Evolutionary conservation across 2,113 vertebrate species (phyloP).

Genomic region (Apteryx mantelli): DNA sequence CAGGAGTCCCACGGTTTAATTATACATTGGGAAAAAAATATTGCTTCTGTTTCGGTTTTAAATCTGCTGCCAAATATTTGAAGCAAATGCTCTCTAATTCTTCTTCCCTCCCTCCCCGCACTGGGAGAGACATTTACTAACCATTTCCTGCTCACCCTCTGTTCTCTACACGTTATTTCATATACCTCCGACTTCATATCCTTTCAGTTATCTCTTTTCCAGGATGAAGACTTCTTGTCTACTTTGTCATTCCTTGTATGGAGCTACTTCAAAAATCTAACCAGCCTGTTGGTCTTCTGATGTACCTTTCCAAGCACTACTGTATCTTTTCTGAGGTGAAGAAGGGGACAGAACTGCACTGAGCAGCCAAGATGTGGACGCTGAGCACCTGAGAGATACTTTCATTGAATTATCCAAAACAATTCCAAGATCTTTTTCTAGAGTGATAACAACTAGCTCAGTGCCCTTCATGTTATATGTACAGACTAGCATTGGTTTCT

Average conservation of each 20-base stretch:
- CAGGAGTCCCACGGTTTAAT: not conserved
- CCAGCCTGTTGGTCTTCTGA: not conserved
- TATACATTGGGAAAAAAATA: not conserved
- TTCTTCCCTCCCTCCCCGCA: not conserved
- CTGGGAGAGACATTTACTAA: not conserved
- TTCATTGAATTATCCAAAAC: not conserved
- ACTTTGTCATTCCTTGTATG: not conserved
- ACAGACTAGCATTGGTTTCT: not conserved
- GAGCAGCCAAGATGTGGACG: not conserved
- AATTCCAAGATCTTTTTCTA: not conserved
- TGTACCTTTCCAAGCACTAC: not conserved
- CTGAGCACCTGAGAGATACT: not conserved
- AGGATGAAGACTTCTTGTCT: not conserved
- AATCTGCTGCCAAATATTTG: not conserved
- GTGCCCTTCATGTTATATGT: accelerated
- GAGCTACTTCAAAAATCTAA: not conserved
- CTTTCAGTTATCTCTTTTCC: not conserved
- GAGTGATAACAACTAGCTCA: not conserved
- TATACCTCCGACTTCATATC: not conserved
- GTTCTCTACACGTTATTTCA: not conserved
- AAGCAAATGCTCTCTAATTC: too few species aligned
- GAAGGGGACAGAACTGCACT: not conserved
- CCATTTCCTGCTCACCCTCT: not conserved
- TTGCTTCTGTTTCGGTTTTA: not conserved
- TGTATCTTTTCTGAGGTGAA: not conserved